phyloP scores from a whole-genome alignment of 2,888 invertebrate genomes.

The Drosophila melanosoma region DNA sequence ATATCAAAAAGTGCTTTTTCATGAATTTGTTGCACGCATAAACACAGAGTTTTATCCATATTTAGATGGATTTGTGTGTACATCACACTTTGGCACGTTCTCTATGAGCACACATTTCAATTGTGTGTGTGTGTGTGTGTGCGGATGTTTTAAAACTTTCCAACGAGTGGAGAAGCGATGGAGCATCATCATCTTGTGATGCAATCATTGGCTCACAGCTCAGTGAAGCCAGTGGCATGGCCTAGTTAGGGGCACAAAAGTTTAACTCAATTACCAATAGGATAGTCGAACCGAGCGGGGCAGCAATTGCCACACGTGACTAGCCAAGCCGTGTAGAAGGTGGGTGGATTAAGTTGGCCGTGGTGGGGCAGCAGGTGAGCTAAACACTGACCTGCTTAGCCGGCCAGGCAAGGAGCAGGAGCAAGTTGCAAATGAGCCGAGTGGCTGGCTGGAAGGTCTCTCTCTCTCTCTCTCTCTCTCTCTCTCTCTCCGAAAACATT shows the following conservation, averaged over 20 bases:
- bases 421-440: slow-evolving; percentile 37
- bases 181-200: slow-evolving; percentile 57
- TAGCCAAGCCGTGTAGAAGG: slow-evolving; percentile 50
- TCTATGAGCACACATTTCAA: slow-evolving; percentile 22
- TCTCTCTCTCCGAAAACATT: slow-evolving; percentile 26
- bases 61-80: slow-evolving; percentile 11
- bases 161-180: slow-evolving; percentile 36
- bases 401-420: slow-evolving; percentile 53
- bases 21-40: slow-evolving; percentile 26
- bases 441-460: not conserved
- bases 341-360: slow-evolving; percentile 35
- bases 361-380: slow-evolving; percentile 13
- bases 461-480: slow-evolving; percentile 18
- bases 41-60: slow-evolving; percentile 25
- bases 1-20: not conserved
- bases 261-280: slow-evolving; percentile 75
- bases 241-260: slow-evolving; percentile 68
- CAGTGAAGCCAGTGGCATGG: slow-evolving; percentile 63
- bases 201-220: slow-evolving; percentile 60
- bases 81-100: slow-evolving; percentile 36
- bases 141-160: slow-evolving; percentile 61
- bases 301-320: slow-evolving; percentile 68
- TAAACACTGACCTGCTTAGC: slow-evolving; percentile 63
- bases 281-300: not conserved
- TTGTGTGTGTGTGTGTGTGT: slow-evolving; percentile 30